Base-by-base conservation (phyloP, 2,888 invertebrate genomes). In the Parnassius glacialis region DNA sequence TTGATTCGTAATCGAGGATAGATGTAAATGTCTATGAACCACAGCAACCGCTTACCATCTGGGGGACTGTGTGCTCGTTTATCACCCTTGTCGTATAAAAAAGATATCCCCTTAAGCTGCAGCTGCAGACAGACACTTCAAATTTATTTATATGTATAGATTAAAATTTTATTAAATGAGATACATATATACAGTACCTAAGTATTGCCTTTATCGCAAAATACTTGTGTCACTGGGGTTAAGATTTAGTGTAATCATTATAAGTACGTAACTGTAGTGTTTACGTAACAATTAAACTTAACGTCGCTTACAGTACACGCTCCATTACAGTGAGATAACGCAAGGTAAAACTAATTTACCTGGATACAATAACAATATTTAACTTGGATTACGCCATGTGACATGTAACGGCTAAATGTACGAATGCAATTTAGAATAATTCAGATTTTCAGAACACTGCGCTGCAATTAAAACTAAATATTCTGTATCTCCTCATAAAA, bases 201-300 rank as follows among this genome's bases (percentile, higher is more conserved):
- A 34, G 42, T 44, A 55, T 52, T 42, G 13, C 43, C 52, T 53
- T 58, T 47, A 62, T 51, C 57, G 50, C 50, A 16, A 48, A 41
- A 54, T 48, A 54, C n/a, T 57, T 53, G 55, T 56, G 55, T 61
- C 55, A 61, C 41, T 52, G 48, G 57, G 61, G 61, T 61, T 57
- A 62, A 62, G 52, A 52, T 57, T 57, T 48, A 59, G 65, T 64
- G 62, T 64, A 67, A 65, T 68, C 65, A 70, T 68, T 70, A 70
- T 71, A 63, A 59, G 63, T 50, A 55, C 25, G 57, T 56, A 20
- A 45, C 59, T 45, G 67, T 66, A 66, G 63, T 73, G 71, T 75
- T 74, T 75, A 71, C 73, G 71, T 74, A 72, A 71, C 74, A 74
- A 71, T 75, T 74, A 72, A 72, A 71, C 61, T 68, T 63, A 67